Conservation (phyloP, 2,888 invertebrate genomes). For the Philereme vetulata region DNA sequence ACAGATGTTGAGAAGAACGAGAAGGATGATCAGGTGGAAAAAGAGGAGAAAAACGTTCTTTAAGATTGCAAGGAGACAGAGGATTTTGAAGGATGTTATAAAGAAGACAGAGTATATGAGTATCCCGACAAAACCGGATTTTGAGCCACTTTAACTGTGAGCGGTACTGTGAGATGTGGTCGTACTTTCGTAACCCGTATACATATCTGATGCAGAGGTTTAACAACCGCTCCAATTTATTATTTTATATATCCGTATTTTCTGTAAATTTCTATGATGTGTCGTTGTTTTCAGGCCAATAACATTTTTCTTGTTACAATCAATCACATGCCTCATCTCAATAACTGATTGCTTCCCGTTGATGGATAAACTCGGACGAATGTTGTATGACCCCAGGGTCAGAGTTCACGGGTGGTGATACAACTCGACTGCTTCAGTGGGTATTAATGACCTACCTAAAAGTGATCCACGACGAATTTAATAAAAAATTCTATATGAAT, state of each 20-base stretch:
- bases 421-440: slow-evolving; percentile 3
- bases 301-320: slow-evolving; percentile 5
- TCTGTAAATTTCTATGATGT: background rate
- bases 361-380: slow-evolving; percentile 14
- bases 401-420: slow-evolving; percentile 19
- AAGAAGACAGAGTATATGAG: too few relatives aligned
- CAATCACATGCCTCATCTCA: slow-evolving; percentile 17
- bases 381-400: slow-evolving; percentile 14
- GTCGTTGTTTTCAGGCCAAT: slow-evolving; percentile 1
- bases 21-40: too few relatives aligned
- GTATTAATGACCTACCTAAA: slow-evolving; percentile 11
- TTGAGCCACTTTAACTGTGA: too few relatives aligned
- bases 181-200: too few relatives aligned
- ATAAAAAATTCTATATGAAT: background rate
- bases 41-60: too few relatives aligned
- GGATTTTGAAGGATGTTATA: too few relatives aligned
- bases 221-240: too few relatives aligned
- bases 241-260: background rate
- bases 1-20: too few relatives aligned
- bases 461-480: slow-evolving; percentile 10
- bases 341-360: slow-evolving; percentile 12
- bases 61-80: too few relatives aligned
- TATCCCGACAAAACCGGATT: too few relatives aligned
- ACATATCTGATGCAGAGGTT: too few relatives aligned
- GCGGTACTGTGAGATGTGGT: too few relatives aligned